phyloP scores from a whole-genome alignment of 2,797 vertebrate species.

The Lacerta viridis region DNA sequence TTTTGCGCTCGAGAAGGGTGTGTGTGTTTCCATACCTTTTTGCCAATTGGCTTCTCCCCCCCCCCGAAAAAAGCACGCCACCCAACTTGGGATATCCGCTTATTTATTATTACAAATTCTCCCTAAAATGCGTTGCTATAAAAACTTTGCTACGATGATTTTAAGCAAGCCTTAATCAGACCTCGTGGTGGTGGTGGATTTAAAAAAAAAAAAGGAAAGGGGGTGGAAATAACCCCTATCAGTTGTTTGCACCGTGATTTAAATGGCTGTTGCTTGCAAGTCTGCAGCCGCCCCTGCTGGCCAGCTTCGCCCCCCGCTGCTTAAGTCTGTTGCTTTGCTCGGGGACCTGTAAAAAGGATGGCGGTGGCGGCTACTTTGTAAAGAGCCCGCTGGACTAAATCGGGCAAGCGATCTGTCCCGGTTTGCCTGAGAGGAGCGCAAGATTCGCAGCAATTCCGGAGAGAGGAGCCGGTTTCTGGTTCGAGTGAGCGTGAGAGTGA shows the following conservation, averaged over 20 bases:
- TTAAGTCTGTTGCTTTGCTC: not conserved
- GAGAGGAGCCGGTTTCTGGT: too few relatives aligned
- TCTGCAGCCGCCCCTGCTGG: not conserved
- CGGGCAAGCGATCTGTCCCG: constrained; percentile 57
- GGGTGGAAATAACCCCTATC: not conserved
- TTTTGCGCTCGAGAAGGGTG: not conserved
- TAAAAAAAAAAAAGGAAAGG: too few relatives aligned
- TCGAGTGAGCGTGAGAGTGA: constrained; percentile 50
- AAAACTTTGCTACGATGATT: not conserved
- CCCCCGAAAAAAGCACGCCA: not conserved
- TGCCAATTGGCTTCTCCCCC: constrained; percentile 41
- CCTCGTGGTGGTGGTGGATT: too few relatives aligned
- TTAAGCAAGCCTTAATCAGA: not conserved
- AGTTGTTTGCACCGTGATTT: not conserved
- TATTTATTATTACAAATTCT: not conserved
- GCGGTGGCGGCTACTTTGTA: not conserved
- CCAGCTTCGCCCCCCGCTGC: too few relatives aligned
- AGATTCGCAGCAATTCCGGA: constrained; percentile 24
- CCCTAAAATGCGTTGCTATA: not conserved
- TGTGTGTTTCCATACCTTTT: not conserved
- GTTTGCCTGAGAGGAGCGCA: constrained; percentile 40
- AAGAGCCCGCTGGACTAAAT: constrained; percentile 36
- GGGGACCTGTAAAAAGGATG: too few relatives aligned
- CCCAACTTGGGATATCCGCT: not conserved
- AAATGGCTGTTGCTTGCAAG: not conserved